phyloP scores from a whole-genome alignment of 2,113 vertebrate genomes.

The Dicaeum eximium region DNA sequence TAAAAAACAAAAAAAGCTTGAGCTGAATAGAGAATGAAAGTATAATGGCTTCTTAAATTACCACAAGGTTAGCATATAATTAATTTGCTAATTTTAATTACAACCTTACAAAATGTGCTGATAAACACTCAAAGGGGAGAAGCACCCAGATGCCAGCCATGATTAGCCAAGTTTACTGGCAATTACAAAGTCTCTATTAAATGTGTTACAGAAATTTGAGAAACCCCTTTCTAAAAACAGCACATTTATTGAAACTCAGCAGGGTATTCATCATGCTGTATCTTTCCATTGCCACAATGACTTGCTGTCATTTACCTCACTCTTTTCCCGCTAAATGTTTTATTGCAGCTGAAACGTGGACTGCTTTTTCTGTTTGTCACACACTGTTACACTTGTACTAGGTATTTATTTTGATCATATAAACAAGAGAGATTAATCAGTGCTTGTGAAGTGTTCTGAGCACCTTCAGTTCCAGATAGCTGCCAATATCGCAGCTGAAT shows the following conservation, averaged over 20 bases:
- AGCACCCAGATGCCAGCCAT: not conserved
- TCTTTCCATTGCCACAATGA: not conserved
- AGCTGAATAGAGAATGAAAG: slow-evolving; percentile 1
- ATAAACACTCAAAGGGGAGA: not conserved
- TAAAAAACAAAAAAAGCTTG: not conserved
- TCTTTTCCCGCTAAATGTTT: not conserved
- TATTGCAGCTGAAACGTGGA: not conserved
- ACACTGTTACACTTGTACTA: not conserved
- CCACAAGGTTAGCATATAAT: slow-evolving; percentile 36
- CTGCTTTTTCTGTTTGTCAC: not conserved
- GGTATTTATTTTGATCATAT: not conserved
- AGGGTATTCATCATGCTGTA: not conserved
- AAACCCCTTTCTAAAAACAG: not conserved
- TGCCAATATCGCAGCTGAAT: not conserved
- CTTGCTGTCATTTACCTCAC: not conserved
- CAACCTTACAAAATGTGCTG: not conserved
- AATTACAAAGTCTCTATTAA: slow-evolving; percentile 34
- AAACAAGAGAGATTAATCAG: not conserved
- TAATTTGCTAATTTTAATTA: slow-evolving; percentile 55
- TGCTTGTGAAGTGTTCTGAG: not conserved
- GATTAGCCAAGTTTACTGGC: slow-evolving; percentile 11
- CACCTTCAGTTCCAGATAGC: not conserved
- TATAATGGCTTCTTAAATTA: slow-evolving; percentile 39
- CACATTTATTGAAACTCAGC: not conserved
- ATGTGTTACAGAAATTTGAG: not conserved